Conservation (phyloP, 1,140 invertebrate species). For the Drosophila subpulchrella region DNA sequence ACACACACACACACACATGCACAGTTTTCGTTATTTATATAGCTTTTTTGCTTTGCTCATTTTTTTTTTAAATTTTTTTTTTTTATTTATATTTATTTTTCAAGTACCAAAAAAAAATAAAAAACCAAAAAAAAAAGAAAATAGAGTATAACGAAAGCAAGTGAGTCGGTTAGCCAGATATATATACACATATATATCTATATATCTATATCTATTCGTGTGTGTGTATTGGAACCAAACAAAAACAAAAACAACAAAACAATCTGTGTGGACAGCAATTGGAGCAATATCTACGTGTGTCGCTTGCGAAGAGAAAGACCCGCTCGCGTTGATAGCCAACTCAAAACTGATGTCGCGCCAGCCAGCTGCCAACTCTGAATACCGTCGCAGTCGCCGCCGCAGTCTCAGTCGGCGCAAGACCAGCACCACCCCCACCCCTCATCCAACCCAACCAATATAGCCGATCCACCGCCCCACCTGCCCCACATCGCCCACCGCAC, state of each 20-base stretch:
- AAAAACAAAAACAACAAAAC: slow-evolving; percentile 78
- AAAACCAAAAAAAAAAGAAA: slow-evolving; percentile 38
- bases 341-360: slow-evolving; percentile 85
- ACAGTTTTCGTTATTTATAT: slow-evolving; percentile 40
- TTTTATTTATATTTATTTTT: slow-evolving; percentile 37
- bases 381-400: slow-evolving; percentile 63
- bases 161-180: slow-evolving; percentile 27
- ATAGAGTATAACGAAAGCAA: slow-evolving; percentile 46
- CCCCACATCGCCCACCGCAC: slow-evolving; percentile 22
- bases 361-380: slow-evolving; percentile 70
- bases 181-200: slow-evolving; percentile 31
- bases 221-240: slow-evolving; percentile 64
- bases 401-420: slow-evolving; percentile 16
- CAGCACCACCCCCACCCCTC: slow-evolving; percentile 9
- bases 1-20: slow-evolving; percentile 60
- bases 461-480: slow-evolving; percentile 25
- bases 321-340: slow-evolving; percentile 85
- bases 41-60: slow-evolving; percentile 17
- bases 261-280: slow-evolving; percentile 71
- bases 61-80: slow-evolving; percentile 29
- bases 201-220: slow-evolving; percentile 40
- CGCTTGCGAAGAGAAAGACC: slow-evolving; percentile 84
- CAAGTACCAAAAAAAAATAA: slow-evolving; percentile 46
- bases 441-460: not conserved
- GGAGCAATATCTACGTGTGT: slow-evolving; percentile 81